Percentiles rank a stretch among this genome's conserved stretches.
These are phyloP conservation scores for Platycheirus albimanus DNA, from an alignment of 2,888 invertebrate genomes.

Conservation along the genomic window DNA sequence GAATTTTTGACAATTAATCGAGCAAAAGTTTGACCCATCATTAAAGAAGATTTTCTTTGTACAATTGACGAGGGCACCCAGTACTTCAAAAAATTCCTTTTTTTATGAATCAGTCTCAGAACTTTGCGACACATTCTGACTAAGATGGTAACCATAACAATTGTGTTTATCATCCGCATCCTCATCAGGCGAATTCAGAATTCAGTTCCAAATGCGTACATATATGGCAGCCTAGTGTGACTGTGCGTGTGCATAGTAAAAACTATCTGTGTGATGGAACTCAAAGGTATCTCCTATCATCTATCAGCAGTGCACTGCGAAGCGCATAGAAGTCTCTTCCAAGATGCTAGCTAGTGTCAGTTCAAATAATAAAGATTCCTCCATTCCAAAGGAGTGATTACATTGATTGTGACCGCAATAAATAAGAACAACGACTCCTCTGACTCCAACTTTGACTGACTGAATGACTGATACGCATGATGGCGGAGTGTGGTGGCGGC, in stretches of 20 bases:
- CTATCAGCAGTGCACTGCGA: not conserved
- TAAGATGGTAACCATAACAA: constrained; percentile 8
- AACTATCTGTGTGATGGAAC: not conserved
- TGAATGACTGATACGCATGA: constrained; percentile 64
- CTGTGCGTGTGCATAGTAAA: not conserved
- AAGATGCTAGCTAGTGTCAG: constrained; percentile 49
- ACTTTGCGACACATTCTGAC: too few species aligned
- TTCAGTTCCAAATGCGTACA: constrained; percentile 36
- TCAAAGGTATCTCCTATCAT: constrained; percentile 30
- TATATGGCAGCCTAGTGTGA: constrained; percentile 10
- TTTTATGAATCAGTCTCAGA: too few species aligned
- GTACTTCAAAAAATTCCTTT: too few species aligned
- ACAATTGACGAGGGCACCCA: too few species aligned
- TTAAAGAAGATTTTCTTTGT: too few species aligned
- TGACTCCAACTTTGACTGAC: constrained; percentile 33
- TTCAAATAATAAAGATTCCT: constrained; percentile 64
- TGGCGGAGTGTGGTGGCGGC: too few species aligned
- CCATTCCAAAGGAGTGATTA: constrained; percentile 60
- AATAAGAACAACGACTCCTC: constrained; percentile 51
- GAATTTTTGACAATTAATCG: too few species aligned
- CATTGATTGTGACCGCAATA: constrained; percentile 68
- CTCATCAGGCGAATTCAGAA: constrained; percentile 41
- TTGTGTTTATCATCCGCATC: constrained; percentile 10
- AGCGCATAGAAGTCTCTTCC: constrained; percentile 35
- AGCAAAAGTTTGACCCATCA: too few species aligned